phyloP scores from a whole-genome alignment of 2,888 invertebrate species.

The Branchellion lobata region DNA sequence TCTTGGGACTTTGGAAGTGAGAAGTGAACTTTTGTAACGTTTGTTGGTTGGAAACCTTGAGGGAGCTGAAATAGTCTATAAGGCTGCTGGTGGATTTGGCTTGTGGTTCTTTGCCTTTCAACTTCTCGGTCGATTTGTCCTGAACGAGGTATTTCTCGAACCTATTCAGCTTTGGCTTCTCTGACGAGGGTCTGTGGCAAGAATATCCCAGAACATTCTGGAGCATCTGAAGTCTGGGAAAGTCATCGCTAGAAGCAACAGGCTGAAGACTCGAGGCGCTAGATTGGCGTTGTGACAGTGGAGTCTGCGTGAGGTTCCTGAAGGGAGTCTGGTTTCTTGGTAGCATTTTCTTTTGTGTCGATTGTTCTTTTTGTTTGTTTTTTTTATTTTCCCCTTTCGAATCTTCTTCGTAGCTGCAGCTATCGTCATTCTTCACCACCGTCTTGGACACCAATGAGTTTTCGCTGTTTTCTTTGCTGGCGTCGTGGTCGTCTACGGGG shows the following conservation, averaged over 20 bases:
- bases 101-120: neutral
- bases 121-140: neutral
- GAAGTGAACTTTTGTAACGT: no score
- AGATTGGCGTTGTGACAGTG: neutral
- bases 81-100: neutral
- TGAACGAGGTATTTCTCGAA: conserved; percentile 1
- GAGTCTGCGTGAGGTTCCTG: neutral
- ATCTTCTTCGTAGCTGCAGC: no score
- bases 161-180: neutral
- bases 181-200: neutral
- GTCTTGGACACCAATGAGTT: neutral
- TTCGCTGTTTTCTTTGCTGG: neutral
- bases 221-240: neutral
- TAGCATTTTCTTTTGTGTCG: no score
- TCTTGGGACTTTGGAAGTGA: no score
- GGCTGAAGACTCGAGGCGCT: no score
- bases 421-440: neutral
- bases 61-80: neutral
- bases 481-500: neutral
- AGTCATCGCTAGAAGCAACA: neutral
- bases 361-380: no score
- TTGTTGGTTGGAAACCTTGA: neutral
- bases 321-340: neutral
- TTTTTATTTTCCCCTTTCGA: no score
- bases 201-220: neutral